These are phyloP conservation scores for Trematomus loennbergii DNA, from an alignment of 2,113 vertebrate species.

Conservation along the genomic window DNA sequence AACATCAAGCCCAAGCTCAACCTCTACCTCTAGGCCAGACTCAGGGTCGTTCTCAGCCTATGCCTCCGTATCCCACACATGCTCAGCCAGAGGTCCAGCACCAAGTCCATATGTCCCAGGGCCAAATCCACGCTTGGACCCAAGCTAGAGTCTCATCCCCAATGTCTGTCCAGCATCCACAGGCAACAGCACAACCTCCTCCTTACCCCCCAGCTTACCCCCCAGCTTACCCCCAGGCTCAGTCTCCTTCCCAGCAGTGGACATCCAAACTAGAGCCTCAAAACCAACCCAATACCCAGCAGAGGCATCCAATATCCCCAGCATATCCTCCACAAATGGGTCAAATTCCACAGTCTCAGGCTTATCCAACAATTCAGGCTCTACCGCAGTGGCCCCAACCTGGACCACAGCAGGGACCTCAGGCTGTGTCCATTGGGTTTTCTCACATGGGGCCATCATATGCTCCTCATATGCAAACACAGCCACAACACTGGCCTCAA, in stretches of 20 bases:
- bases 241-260: slow-evolving; percentile 62
- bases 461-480: slow-evolving; percentile 34
- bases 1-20: slow-evolving; percentile 37
- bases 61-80: slow-evolving; percentile 29
- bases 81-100: slow-evolving; percentile 36
- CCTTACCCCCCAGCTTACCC: slow-evolving; percentile 47
- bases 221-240: slow-evolving; percentile 35
- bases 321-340: slow-evolving; percentile 40
- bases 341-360: slow-evolving; percentile 44
- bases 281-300: slow-evolving; percentile 50
- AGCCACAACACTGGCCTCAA: slow-evolving; percentile 50
- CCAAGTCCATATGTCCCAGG: slow-evolving; percentile 40
- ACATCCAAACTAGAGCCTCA: slow-evolving; percentile 43
- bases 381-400: slow-evolving; percentile 50
- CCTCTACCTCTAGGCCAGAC: slow-evolving; percentile 1
- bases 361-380: slow-evolving; percentile 42
- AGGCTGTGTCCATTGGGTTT: slow-evolving; percentile 39
- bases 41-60: slow-evolving; percentile 47
- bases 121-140: slow-evolving; percentile 63
- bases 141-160: slow-evolving; percentile 58
- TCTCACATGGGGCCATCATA: slow-evolving; percentile 51
- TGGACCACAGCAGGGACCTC: slow-evolving; percentile 31
- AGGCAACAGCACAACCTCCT: slow-evolving; percentile 44
- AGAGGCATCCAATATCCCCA: slow-evolving; percentile 47
- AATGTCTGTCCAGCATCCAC: slow-evolving; percentile 45